Evolutionary conservation across 2,888 invertebrate genomes (phyloP).

Genomic region (Petrolisthes manimaculis): DNA sequence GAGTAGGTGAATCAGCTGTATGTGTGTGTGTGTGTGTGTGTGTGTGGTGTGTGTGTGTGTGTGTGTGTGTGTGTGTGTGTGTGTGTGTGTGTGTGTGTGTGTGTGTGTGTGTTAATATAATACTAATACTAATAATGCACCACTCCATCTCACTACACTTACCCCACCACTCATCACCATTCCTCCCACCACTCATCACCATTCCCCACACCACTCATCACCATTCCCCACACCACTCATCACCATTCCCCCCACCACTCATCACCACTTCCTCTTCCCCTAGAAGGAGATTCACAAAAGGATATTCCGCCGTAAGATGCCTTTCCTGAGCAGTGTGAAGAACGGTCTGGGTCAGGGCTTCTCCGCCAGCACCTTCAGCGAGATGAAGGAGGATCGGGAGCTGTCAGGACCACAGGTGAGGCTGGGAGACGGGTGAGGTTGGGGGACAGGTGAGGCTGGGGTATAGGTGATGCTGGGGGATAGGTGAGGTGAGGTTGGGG

Average conservation of each 20-base stretch:
- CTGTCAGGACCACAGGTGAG: slow-evolving; percentile 43
- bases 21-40: slow-evolving; percentile 25
- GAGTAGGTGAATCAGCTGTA: neutral
- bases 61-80: neutral
- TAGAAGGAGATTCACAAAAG: slow-evolving; percentile 44
- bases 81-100: neutral
- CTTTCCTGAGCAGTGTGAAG: slow-evolving; percentile 11
- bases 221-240: neutral
- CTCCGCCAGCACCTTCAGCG: slow-evolving; percentile 48
- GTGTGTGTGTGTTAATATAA: too few relatives aligned
- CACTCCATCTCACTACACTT: neutral
- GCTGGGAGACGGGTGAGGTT: neutral
- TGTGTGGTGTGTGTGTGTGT: too few relatives aligned
- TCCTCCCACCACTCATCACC: neutral
- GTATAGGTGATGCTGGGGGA: too few relatives aligned
- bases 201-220: neutral
- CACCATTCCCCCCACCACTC: neutral
- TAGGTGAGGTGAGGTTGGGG: neutral
- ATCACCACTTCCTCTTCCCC: neutral
- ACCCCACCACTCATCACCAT: too few relatives aligned
- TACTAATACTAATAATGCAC: too few relatives aligned
- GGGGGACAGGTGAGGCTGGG: neutral
- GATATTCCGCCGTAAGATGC: neutral
- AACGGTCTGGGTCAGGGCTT: slow-evolving; percentile 33
- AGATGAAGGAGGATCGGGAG: slow-evolving; percentile 48